Conservation (phyloP, 53 echinoderm and acorn worm genomes). For the Paracentrotus lividus region DNA sequence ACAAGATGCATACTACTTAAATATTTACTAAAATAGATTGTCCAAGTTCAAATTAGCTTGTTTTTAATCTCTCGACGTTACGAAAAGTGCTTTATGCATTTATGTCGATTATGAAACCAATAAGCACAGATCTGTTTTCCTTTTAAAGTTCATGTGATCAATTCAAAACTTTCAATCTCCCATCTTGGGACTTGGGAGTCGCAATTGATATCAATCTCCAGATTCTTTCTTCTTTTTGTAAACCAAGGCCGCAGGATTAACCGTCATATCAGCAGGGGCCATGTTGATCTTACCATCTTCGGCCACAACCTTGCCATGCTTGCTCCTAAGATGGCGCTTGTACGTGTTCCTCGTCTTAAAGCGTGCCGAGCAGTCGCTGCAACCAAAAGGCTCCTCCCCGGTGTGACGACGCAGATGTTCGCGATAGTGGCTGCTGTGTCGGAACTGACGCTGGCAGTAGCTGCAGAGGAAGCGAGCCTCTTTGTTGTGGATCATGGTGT, state of each 20-base stretch:
- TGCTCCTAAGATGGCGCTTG: slow-evolving; percentile 92
- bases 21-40: background rate
- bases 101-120: too few species aligned
- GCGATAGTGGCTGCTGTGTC: slow-evolving; percentile 98
- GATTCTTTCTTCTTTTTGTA: too few species aligned
- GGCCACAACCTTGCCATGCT: slow-evolving; percentile 91
- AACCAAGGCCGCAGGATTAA: too few species aligned
- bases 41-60: background rate
- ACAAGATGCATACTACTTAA: background rate
- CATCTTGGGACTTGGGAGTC: too few species aligned
- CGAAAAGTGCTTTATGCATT: too few species aligned
- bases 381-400: slow-evolving; percentile 97
- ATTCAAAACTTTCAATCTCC: too few species aligned
- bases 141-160: too few species aligned
- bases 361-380: slow-evolving; percentile 93
- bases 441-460: slow-evolving; percentile 94
- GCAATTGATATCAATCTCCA: too few species aligned
- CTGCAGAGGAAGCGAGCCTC: slow-evolving; percentile 95
- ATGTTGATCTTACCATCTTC: slow-evolving; percentile 82
- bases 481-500: slow-evolving; percentile 99
- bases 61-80: too few species aligned
- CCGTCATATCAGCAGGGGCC: slow-evolving; percentile 35
- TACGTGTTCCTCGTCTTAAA: slow-evolving; percentile 99
- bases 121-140: too few species aligned
- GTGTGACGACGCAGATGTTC: slow-evolving; percentile 98